Base-by-base conservation (phyloP, 2,888 invertebrate species). In the Hirtodrosophila alboralis region DNA sequence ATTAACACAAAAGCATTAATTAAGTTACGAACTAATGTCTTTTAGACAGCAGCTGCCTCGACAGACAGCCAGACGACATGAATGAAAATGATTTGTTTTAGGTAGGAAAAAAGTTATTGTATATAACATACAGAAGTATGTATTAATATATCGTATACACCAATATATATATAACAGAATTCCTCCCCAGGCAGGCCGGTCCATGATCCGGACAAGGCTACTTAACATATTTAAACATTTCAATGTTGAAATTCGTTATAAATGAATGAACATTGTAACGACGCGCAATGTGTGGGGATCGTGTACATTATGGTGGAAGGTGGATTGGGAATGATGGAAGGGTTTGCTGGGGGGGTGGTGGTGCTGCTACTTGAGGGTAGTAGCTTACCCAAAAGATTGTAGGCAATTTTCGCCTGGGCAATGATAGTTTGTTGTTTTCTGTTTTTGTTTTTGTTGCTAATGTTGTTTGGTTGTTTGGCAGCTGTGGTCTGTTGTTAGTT, bases 1-100 rank as follows among this genome's bases (percentile, higher is more conserved):
- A 80, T 80, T 81, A 80, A 84, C 83, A 81, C 73, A 81, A 75
- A 78, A 80, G 85, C 79, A 80, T 83, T 80, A 80, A 80, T 85
- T 84, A 83, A 84, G 85, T 69, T 83, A 78, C 62, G 70, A 80
- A 81, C 79, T 83, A 84, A 80, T 83, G 79, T 83, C 45, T 83
- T 78, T 78, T 57, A 60, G 85, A 62, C 78, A 63, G 52, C 69
- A 66, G 58, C 70, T 75, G 75, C 67, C 47, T 75, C 68, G 75
- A 81, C 75, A 78, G 85, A 71, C 79, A 77, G 78, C 66, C 62
- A 80, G 85, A 84, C 83, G 83, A 79, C 68, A 84, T 75, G 83
- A 71, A 81, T 74, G 59, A 56, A 74, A 59, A 75, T 71, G 68
- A 61, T 69, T 75, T 60, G 61, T 56, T 57, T 52, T 26, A 49